Percentiles rank a stretch among this genome's conserved stretches.
These are phyloP conservation scores for Pyrrhosoma nymphula DNA, from an alignment of 2,888 invertebrate species.

Conservation along the genomic window DNA sequence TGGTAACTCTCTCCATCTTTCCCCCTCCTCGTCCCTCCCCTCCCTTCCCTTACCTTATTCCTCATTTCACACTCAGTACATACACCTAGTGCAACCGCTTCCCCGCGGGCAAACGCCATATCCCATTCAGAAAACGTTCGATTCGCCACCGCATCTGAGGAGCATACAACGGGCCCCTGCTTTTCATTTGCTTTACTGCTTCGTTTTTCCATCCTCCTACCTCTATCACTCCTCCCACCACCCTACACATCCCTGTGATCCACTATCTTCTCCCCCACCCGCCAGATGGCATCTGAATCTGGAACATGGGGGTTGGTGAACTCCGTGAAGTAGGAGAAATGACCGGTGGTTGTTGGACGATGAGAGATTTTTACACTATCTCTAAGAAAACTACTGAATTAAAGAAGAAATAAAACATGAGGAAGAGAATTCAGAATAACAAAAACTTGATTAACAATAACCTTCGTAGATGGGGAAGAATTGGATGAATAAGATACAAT, in stretches of 20 bases:
- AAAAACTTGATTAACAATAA: no score
- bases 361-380: no score
- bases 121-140: conserved; percentile 5
- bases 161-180: background rate
- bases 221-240: background rate
- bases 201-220: background rate
- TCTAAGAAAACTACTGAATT: no score
- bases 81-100: background rate
- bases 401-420: no score
- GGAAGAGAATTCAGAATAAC: no score
- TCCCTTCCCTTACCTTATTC: no score
- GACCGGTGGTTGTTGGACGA: no score
- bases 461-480: no score
- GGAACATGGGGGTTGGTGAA: background rate
- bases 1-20: no score
- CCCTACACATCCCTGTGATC: background rate
- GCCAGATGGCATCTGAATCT: background rate
- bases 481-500: no score
- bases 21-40: background rate
- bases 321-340: no score
- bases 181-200: conserved; percentile 40
- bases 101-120: background rate
- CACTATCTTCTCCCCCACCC: background rate
- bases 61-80: no score
- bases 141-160: conserved; percentile 25